Base-by-base conservation (phyloP, 2,888 invertebrate species). In the Apotomis betuletana region DNA sequence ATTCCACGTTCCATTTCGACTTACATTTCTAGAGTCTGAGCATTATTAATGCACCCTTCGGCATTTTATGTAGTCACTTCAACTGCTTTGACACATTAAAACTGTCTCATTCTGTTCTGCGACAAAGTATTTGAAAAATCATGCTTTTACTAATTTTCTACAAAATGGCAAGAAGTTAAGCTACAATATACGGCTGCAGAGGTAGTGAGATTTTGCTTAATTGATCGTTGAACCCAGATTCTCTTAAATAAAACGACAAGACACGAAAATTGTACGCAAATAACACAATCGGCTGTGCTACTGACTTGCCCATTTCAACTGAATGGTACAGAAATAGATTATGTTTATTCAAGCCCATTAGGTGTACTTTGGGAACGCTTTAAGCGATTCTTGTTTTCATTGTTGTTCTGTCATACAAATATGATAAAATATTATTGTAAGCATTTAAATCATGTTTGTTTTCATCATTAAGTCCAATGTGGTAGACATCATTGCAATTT, bases 1-100 rank as follows among this genome's bases (percentile, higher is more conserved):
- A 62, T 67, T 67, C n/a, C 55, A 61, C 67, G 67, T 71, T 55
- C n/a, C 15, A 41, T 51, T 67, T 61, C 9, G 41, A 67, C n/a
- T 70, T 60, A 36, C 36, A 69, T 63, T 57, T 46, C 44, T 46
- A 3, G 44, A 8, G 27, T n/a, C 15, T 44, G 44, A 64, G 10
- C 54, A 44, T 54, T 64, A 55, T 55, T 55, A 55, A 55, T 64
- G 44, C 44, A 5, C 13, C 38, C 15, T 4, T 27, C 15, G 13
- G 51, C 36, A 8, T 41, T 41, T 41, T 41, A 41, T 41, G 27
- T 27, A 27, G 27, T 27, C 27, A 27, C 27, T 27, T 27, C 27
- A 27, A 27, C 27, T 27, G 27, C 27, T 27, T 27, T 27, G 27
- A 27, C 27, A 27, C 27, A 27, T 27, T 27, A 27, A 27, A 27